Evolutionary conservation across 2,113 vertebrate species (phyloP).

Genomic region (Stegostoma tigrinum): DNA sequence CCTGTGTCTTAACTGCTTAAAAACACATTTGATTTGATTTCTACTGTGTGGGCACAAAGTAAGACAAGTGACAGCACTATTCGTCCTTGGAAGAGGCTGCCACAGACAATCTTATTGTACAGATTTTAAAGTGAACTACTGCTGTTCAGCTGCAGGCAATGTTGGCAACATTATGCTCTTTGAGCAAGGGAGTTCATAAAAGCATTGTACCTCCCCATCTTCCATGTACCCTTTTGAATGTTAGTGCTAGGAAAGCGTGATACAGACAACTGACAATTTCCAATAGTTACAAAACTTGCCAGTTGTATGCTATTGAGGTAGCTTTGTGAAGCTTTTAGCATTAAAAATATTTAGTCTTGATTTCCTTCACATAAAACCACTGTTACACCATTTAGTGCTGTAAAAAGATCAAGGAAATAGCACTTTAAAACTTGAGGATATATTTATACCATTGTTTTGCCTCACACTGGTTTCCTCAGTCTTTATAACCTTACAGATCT

Average conservation of each 20-base stretch:
- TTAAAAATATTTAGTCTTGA: neutral
- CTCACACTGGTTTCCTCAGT: neutral
- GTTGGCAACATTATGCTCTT: neutral
- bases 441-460: neutral
- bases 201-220: neutral
- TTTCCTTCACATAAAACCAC: neutral
- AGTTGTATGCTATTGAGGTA: neutral
- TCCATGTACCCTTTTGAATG: neutral
- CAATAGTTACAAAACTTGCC: neutral
- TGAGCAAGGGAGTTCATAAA: constrained; percentile 3
- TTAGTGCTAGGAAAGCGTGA: neutral
- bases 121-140: neutral
- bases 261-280: neutral
- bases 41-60: neutral
- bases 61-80: neutral
- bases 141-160: neutral
- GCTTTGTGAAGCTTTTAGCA: neutral
- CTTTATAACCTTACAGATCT: neutral
- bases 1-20: neutral
- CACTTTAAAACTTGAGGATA: neutral
- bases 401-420: neutral
- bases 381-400: neutral
- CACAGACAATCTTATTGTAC: neutral
- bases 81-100: neutral
- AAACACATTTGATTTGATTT: neutral